These are phyloP conservation scores for Notodonta dromedarius DNA, from an alignment of 2,888 invertebrate genomes.

Conservation along the genomic window DNA sequence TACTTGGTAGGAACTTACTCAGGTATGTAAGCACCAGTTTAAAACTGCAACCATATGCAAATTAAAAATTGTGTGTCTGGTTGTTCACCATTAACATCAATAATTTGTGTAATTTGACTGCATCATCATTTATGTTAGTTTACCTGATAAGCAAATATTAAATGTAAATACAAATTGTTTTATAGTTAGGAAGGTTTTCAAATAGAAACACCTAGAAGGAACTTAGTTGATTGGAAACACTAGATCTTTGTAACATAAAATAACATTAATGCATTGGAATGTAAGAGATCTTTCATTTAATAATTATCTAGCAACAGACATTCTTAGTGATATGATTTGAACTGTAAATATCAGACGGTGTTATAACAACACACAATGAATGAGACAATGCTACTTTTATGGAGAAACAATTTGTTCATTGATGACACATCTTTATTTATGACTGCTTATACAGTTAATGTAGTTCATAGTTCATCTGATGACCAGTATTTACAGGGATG, in stretches of 20 bases:
- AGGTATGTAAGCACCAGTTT: too few relatives aligned
- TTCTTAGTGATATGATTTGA: background rate
- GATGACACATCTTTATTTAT: constrained; percentile 17
- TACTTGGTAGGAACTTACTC: too few relatives aligned
- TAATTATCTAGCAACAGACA: background rate
- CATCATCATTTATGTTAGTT: too few relatives aligned
- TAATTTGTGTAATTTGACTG: too few relatives aligned
- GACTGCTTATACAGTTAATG: constrained; percentile 5
- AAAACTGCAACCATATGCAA: too few relatives aligned
- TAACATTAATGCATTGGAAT: background rate
- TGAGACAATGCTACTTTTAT: constrained; percentile 5
- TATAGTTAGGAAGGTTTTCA: too few relatives aligned
- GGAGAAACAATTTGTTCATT: constrained; percentile 5
- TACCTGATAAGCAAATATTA: too few relatives aligned
- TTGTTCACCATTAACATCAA: too few relatives aligned
- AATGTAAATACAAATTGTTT: too few relatives aligned
- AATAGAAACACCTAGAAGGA: background rate
- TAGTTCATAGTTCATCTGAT: background rate
- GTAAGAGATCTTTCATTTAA: constrained; percentile 1
- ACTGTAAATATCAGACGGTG: background rate
- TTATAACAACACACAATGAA: background rate
- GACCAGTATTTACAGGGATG: too few relatives aligned
- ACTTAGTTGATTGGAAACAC: background rate
- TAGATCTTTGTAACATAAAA: background rate
- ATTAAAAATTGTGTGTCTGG: too few relatives aligned